Evolutionary conservation across 2,888 invertebrate species (phyloP).

Genomic region (Subacronicta megacephala): DNA sequence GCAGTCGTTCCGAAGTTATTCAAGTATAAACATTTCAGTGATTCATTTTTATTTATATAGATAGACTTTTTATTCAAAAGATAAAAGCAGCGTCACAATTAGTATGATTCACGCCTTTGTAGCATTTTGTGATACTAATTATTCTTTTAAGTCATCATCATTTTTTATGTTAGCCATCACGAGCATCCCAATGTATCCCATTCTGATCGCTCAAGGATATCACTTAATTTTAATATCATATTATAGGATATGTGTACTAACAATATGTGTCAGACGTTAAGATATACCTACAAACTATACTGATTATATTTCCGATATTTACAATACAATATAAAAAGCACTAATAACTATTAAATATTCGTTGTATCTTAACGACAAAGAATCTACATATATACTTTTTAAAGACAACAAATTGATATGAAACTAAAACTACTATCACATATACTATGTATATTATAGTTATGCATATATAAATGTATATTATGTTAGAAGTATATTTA

Average conservation of each 20-base stretch:
- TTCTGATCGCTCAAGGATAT: conserved; percentile 19
- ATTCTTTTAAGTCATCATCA: background rate
- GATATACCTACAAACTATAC: conserved; percentile 35
- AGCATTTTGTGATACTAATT: background rate
- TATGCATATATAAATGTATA: conserved; percentile 33
- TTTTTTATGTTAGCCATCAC: conserved; percentile 6
- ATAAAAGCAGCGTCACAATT: no score
- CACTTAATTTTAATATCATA: conserved; percentile 16
- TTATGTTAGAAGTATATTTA: conserved; percentile 26
- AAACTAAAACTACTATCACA: conserved; percentile 59
- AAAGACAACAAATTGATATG: conserved; percentile 38
- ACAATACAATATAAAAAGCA: conserved; percentile 53
- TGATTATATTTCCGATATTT: conserved; percentile 37
- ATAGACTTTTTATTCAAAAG: no score
- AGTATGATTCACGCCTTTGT: background rate
- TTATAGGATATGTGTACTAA: conserved; percentile 44
- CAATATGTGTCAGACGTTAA: conserved; percentile 38
- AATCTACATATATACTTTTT: conserved; percentile 33
- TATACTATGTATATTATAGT: conserved; percentile 37
- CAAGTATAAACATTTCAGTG: no score
- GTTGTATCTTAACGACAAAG: conserved; percentile 56
- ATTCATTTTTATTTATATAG: no score
- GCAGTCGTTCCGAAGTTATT: no score
- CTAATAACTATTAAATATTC: conserved; percentile 60
- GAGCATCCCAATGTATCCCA: conserved; percentile 24